These are phyloP conservation scores for Odontamblyopus lacepedii DNA, from an alignment of 2,797 vertebrate genomes.

Conservation along the genomic window DNA sequence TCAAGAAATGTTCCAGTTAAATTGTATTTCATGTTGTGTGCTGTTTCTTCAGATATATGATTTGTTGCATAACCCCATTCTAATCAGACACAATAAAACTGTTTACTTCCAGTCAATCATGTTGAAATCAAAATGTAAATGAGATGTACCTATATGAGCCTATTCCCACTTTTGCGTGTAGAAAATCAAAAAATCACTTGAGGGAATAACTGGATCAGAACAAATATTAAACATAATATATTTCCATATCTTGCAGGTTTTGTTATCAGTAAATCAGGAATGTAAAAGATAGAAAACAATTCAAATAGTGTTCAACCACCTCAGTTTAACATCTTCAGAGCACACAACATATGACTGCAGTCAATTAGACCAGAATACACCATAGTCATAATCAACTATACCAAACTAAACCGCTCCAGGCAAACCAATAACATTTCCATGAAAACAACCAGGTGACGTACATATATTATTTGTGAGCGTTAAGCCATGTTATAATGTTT, in stretches of 20 bases:
- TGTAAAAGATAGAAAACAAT: background rate
- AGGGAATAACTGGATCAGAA: conserved; percentile 4
- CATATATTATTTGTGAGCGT: too few relatives aligned
- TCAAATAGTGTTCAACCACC: background rate
- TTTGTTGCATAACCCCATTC: background rate
- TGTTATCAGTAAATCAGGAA: background rate
- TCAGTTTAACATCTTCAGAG: background rate
- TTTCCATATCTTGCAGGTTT: background rate
- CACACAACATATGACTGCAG: background rate
- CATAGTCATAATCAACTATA: background rate
- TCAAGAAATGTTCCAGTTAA: background rate
- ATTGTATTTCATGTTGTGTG: background rate
- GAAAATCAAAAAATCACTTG: conserved; percentile 6
- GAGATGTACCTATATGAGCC: conserved; percentile 14
- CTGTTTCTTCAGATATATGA: conserved; percentile 32
- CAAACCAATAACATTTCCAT: too few relatives aligned
- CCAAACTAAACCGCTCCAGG: too few relatives aligned
- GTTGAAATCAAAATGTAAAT: conserved; percentile 49
- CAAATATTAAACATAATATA: background rate
- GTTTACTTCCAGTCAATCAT: conserved; percentile 22
- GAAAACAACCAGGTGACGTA: too few relatives aligned
- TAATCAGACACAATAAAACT: conserved; percentile 21
- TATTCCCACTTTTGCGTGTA: conserved; percentile 1
- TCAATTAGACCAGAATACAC: background rate
- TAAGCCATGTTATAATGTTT: too few relatives aligned